Evolutionary conservation across 2,113 vertebrate species (phyloP).

Genomic region (Xerus inauris): DNA sequence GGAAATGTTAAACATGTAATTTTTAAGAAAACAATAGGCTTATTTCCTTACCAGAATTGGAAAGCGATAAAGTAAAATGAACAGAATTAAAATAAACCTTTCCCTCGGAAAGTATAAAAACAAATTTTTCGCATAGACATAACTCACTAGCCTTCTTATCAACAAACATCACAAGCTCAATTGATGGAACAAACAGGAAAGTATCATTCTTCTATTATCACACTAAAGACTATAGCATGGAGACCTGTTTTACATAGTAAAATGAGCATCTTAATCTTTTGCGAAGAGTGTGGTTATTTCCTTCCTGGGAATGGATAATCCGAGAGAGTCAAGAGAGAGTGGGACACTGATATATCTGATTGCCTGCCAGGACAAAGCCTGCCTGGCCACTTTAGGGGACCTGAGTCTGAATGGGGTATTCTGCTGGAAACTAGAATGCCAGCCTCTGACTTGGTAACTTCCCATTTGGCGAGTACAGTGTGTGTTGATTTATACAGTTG

Average conservation of each 20-base stretch:
- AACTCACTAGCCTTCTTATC: background rate
- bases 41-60: conserved; percentile 78
- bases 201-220: background rate
- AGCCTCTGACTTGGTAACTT: conserved; percentile 49
- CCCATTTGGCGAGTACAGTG: conserved; percentile 47
- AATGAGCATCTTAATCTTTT: conserved; percentile 60
- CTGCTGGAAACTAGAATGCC: background rate
- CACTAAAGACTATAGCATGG: background rate
- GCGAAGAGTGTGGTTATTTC: conserved; percentile 55
- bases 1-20: conserved; percentile 75
- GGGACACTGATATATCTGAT: background rate
- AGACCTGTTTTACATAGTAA: conserved; percentile 51
- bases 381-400: conserved; percentile 26
- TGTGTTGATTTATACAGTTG: conserved; percentile 47
- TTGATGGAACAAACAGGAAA: background rate
- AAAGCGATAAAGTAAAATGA: conserved; percentile 71
- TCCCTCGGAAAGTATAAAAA: conserved; percentile 11
- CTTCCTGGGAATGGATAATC: conserved; percentile 61
- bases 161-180: background rate
- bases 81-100: conserved; percentile 2
- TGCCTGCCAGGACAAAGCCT: background rate
- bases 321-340: background rate
- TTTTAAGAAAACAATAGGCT: conserved; percentile 76
- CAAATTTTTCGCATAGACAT: background rate
- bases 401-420: conserved; percentile 16